Evolutionary conservation across 2,113 vertebrate species (phyloP).

Genomic region (Paramormyrops kingsleyae): DNA sequence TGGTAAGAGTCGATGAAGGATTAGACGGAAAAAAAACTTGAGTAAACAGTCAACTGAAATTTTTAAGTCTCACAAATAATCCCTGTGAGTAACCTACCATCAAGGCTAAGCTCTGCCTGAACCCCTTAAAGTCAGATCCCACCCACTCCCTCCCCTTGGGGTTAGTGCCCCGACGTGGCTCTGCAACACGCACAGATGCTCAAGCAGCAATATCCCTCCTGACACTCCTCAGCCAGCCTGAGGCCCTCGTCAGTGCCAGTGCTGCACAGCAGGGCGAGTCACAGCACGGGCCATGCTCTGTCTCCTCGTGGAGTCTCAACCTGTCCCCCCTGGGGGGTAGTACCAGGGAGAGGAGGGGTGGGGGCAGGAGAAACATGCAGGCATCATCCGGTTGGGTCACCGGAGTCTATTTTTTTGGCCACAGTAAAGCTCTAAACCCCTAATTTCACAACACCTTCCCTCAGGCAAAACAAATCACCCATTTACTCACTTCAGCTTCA

Average conservation of each 20-base stretch:
- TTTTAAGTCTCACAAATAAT: constrained; percentile 44
- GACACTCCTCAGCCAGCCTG: neutral
- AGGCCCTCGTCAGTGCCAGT: neutral
- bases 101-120: constrained; percentile 41
- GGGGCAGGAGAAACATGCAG: neutral
- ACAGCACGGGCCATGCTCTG: neutral
- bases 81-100: constrained; percentile 47
- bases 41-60: constrained; percentile 44
- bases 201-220: neutral
- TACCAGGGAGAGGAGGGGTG: neutral
- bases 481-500: neutral
- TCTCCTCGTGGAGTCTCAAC: neutral
- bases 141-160: constrained; percentile 39
- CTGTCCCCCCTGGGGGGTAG: neutral
- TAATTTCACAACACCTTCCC: neutral
- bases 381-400: neutral
- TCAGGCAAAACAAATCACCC: neutral
- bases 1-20: neutral
- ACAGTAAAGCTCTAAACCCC: neutral
- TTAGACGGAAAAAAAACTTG: neutral
- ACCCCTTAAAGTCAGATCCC: constrained; percentile 53
- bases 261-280: constrained; percentile 14
- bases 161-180: constrained; percentile 46
- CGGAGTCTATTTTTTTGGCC: neutral
- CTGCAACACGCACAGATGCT: neutral